Conservation (phyloP, 2,888 invertebrate species). For the Kryphioiulus occultus region DNA sequence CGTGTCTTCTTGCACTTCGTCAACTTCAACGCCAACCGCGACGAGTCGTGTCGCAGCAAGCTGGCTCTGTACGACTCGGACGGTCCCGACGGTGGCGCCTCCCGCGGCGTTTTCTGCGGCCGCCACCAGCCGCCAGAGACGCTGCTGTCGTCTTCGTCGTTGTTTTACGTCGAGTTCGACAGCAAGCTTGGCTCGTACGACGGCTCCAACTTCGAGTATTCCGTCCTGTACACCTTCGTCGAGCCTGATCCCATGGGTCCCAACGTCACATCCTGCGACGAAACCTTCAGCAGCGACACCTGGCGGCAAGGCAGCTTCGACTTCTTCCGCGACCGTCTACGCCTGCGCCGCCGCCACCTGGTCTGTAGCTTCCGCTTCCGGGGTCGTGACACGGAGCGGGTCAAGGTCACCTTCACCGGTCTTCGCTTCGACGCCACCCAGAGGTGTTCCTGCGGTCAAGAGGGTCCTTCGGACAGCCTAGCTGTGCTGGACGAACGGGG, state of each 20-base stretch:
- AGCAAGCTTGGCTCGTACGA: slow-evolving; percentile 54
- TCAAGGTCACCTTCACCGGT: slow-evolving; percentile 43
- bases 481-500: slow-evolving; percentile 37
- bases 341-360: slow-evolving; percentile 47
- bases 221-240: slow-evolving; percentile 53
- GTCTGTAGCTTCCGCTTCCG: slow-evolving; percentile 41
- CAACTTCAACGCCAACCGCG: slow-evolving; percentile 51
- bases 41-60: slow-evolving; percentile 47
- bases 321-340: slow-evolving; percentile 51
- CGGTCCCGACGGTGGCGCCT: slow-evolving; percentile 37
- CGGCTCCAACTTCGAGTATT: slow-evolving; percentile 54
- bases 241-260: slow-evolving; percentile 42
- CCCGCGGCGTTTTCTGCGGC: slow-evolving; percentile 53
- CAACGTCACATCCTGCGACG: slow-evolving; percentile 52
- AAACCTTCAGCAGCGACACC: slow-evolving; percentile 49
- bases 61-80: slow-evolving; percentile 52
- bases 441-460: no score
- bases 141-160: slow-evolving; percentile 49
- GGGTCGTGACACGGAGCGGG: slow-evolving; percentile 41
- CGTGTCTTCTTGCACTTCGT: slow-evolving; percentile 53
- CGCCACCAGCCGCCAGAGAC: slow-evolving; percentile 53
- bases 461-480: slow-evolving; percentile 49
- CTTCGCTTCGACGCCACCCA: background rate
- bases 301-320: slow-evolving; percentile 52
- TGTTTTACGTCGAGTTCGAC: slow-evolving; percentile 52